phyloP scores from a whole-genome alignment of 2,797 vertebrate species.

The Mormyrus hasselquistii region DNA sequence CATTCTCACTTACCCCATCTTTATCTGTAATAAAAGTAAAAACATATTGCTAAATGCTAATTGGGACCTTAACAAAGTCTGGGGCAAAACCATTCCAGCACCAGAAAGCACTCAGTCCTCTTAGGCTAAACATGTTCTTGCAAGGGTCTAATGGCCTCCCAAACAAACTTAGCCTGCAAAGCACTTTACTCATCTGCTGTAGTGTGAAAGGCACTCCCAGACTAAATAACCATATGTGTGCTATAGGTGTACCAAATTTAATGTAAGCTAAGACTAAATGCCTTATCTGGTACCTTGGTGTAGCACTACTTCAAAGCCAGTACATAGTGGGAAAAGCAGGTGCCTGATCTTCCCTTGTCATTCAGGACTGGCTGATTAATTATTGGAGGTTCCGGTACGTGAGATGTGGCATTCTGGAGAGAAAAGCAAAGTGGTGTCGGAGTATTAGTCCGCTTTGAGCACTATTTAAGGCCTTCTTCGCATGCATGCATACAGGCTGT shows the following conservation, averaged over 20 bases:
- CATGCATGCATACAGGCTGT: conserved; percentile 36
- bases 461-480: conserved; percentile 32
- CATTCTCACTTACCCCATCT: background rate
- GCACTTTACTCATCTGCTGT: background rate
- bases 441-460: background rate
- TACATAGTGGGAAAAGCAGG: background rate
- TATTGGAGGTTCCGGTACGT: background rate
- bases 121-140: background rate
- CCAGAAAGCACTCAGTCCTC: background rate
- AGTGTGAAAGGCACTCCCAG: background rate
- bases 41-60: background rate
- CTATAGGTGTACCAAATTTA: background rate
- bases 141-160: background rate
- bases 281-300: background rate
- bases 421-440: background rate
- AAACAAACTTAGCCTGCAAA: background rate
- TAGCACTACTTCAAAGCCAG: background rate
- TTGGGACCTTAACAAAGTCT: background rate
- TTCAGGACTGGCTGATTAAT: background rate
- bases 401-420: background rate
- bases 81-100: background rate
- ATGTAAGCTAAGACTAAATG: background rate
- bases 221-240: background rate
- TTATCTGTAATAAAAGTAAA: background rate
- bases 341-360: background rate